Evolutionary conservation across 2,797 vertebrate species (phyloP), one percentile per base, ranked within the genome.

Genomic region (Knipowitschia caucasica): DNA sequence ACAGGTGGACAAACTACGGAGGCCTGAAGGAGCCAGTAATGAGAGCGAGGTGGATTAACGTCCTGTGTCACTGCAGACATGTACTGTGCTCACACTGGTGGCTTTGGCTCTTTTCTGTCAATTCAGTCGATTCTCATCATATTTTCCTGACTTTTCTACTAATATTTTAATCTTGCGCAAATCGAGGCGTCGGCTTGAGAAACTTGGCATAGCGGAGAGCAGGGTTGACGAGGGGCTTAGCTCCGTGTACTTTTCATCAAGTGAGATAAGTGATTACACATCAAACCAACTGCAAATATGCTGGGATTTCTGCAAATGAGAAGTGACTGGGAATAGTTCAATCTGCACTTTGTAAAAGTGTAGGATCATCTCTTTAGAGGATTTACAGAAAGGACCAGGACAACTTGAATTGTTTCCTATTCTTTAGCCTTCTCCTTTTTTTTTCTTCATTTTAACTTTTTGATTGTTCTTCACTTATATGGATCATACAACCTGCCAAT

Each of bases 1-100:
- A 89, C 96, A 93, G 56, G 96, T 95, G 77, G 96, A 98, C 69
- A 98, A 99, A 88, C 91, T 96, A 67, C 89, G 95, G 69, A 89
- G 93, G 67, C 96, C 96, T 0, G 96, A 97, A 75, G 96, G 95
- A 1, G 96, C 95, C 67, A 96, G 94, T 88, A 96, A 95, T 0
- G 95, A 99, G 82, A 93, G 86, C 0, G 95, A 95, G 86, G 93
- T 96, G 73, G 93, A 95, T 92, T 98, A 94, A 86, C 69, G n/a
- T 0, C 21, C 43, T 53, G 47, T 43, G 45, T 15, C 58, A 64
- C 30, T 63, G 56, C 65, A 67, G 62, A 62, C 27, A 64, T 74
- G 72, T 56, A 51, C 67, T 64, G 56, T 56, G 54, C 69, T 64
- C 60, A 59, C 66, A 38, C 59, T 52, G 30, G 51, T 14, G 14